Conservation (phyloP, 2,113 vertebrate genomes). For the Furnarius figulus region DNA sequence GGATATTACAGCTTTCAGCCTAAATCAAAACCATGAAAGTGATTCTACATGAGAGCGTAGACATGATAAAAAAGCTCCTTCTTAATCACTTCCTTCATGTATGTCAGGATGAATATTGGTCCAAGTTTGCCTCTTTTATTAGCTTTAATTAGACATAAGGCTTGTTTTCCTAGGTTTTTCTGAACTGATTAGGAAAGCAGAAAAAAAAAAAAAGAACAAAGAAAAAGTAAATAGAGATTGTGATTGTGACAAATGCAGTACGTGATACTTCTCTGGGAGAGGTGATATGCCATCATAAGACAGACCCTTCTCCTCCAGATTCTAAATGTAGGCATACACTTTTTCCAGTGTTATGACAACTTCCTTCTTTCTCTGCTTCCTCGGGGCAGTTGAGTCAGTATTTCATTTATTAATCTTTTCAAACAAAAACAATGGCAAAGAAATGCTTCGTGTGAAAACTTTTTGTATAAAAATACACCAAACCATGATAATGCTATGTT, state of each 20-base stretch:
- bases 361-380: neutral
- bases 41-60: neutral
- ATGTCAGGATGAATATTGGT: fast-evolving
- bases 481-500: neutral
- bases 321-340: neutral
- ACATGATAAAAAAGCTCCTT: neutral
- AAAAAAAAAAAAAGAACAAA: neutral
- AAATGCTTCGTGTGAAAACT: neutral
- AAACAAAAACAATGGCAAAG: neutral
- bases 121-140: neutral
- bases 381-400: neutral
- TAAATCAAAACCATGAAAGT: neutral
- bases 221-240: neutral
- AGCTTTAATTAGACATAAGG: neutral
- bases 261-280: neutral
- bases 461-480: neutral
- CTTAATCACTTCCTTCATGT: neutral
- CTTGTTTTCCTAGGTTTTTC: neutral
- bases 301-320: neutral
- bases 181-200: neutral
- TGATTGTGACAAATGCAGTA: neutral
- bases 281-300: neutral
- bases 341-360: fast-evolving
- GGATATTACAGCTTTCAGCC: neutral
- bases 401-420: neutral